These are phyloP conservation scores for Temnothorax ravouxi DNA, from an alignment of 2,888 invertebrate genomes.

Conservation along the genomic window DNA sequence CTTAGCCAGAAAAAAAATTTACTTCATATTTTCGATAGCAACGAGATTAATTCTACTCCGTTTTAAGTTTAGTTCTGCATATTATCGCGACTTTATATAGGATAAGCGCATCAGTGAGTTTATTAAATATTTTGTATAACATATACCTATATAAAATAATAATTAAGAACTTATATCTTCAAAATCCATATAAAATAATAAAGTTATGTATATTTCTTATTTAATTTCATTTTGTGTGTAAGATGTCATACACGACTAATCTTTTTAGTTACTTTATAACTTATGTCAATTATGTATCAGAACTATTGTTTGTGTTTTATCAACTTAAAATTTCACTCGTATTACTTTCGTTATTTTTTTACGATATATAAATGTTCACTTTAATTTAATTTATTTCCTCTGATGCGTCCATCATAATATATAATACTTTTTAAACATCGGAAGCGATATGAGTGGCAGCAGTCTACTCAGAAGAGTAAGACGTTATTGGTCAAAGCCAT, in stretches of 20 bases:
- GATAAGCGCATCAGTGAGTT: not conserved
- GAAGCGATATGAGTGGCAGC: slow-evolving; percentile 32
- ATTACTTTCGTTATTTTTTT: not conserved
- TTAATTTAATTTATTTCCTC: slow-evolving; percentile 2
- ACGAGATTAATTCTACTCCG: not conserved
- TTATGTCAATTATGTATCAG: slow-evolving; percentile 1
- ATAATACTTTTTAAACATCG: not conserved
- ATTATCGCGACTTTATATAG: not conserved
- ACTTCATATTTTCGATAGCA: not conserved
- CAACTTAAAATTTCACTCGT: not conserved
- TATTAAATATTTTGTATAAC: not conserved
- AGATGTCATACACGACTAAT: not conserved
- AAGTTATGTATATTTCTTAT: not conserved
- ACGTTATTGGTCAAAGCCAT: slow-evolving; percentile 37
- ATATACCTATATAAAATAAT: not conserved
- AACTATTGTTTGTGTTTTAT: not conserved
- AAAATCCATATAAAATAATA: not conserved
- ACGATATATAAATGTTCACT: not conserved
- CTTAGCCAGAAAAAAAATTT: not conserved
- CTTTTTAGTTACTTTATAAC: not conserved
- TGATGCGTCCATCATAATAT: not conserved
- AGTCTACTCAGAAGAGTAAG: slow-evolving; percentile 33
- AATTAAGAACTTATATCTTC: not conserved
- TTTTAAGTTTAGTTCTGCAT: slow-evolving; percentile 27
- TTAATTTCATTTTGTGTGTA: slow-evolving; percentile 6